A percentile compares a stretch with the other conserved stretches of the same genome.
Conservation (phyloP, 2,113 vertebrate species). For the Clarias batrachus region DNA sequence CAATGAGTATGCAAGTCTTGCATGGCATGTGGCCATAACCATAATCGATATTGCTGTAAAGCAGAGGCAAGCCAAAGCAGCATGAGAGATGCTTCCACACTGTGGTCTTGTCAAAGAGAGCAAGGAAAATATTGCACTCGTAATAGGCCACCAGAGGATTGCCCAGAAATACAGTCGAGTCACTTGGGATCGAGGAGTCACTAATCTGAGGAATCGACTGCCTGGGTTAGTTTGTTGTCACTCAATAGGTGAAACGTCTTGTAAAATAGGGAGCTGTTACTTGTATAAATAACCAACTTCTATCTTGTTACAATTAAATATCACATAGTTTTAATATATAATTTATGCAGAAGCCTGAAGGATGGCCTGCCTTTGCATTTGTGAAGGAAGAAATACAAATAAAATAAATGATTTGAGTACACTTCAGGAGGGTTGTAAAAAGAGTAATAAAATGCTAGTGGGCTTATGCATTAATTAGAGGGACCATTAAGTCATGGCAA, state of each 20-base stretch:
- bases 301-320: constrained; percentile 26
- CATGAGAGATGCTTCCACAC: neutral
- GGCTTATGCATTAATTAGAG: constrained; percentile 39
- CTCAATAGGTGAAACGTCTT: constrained; percentile 13
- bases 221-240: constrained; percentile 8
- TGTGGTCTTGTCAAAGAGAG: constrained; percentile 20
- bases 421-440: constrained; percentile 36
- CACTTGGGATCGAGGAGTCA: neutral
- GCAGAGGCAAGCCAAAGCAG: constrained; percentile 60
- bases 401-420: constrained; percentile 38
- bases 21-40: constrained; percentile 53
- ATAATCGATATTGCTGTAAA: constrained; percentile 64
- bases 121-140: neutral
- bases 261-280: constrained; percentile 9
- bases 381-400: constrained; percentile 16
- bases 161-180: constrained; percentile 26
- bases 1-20: constrained; percentile 24
- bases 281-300: constrained; percentile 34
- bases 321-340: constrained; percentile 16
- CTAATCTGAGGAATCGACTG: constrained; percentile 9
- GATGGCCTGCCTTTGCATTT: neutral
- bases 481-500: constrained; percentile 43
- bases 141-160: constrained; percentile 5
- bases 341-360: neutral
- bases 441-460: constrained; percentile 33